Evolutionary conservation across 2,888 invertebrate species (phyloP).

Genomic region (Ophion ellenae): DNA sequence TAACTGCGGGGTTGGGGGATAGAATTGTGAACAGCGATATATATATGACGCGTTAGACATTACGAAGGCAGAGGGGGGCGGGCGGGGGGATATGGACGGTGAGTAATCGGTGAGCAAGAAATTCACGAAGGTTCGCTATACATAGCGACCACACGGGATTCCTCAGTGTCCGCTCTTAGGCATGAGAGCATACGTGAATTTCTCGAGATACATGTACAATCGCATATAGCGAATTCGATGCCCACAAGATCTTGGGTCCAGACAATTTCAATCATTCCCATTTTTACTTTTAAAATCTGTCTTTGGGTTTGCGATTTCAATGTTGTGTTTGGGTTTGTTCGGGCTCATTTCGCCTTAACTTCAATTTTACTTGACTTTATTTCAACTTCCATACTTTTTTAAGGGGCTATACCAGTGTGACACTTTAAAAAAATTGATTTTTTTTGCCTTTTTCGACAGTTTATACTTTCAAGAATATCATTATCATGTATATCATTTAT

Average conservation of each 20-base stretch:
- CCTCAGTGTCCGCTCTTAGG: constrained; percentile 50
- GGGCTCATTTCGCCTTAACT: too few species aligned
- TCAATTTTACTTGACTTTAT: too few species aligned
- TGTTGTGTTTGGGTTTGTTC: too few species aligned
- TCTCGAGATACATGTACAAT: constrained; percentile 30
- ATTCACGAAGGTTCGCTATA: constrained; percentile 40
- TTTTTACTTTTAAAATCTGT: not conserved
- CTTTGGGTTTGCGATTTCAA: too few species aligned
- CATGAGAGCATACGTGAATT: constrained; percentile 41
- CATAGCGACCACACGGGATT: constrained; percentile 59
- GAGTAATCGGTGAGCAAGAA: constrained; percentile 39
- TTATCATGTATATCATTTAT: too few species aligned
- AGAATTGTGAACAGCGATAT: not conserved
- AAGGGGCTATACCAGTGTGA: too few species aligned
- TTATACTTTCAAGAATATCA: too few species aligned
- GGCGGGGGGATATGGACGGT: constrained; percentile 16
- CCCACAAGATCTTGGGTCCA: not conserved
- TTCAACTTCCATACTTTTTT: too few species aligned
- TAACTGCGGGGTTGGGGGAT: constrained; percentile 27
- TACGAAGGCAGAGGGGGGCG: not conserved
- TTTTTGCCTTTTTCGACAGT: too few species aligned
- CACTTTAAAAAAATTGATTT: too few species aligned
- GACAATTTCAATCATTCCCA: not conserved
- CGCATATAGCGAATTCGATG: constrained; percentile 8
- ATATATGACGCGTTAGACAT: constrained; percentile 22